These are phyloP conservation scores for Amblyraja radiata DNA, from an alignment of 2,797 vertebrate genomes.

Conservation along the genomic window DNA sequence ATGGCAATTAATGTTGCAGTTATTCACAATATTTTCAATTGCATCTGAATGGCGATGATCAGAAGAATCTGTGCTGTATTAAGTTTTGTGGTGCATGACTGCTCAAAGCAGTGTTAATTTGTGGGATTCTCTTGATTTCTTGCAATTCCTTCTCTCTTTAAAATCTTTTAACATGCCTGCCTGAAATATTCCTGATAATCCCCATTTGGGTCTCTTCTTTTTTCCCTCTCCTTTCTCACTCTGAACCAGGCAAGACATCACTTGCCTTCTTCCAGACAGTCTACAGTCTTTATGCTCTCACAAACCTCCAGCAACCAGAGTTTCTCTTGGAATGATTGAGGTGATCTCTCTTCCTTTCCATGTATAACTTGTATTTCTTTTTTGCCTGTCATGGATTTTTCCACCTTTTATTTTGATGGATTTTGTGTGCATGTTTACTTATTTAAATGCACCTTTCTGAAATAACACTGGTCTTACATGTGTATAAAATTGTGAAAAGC, in stretches of 20 bases:
- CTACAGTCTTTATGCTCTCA: constrained; percentile 99
- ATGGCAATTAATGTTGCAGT: neutral
- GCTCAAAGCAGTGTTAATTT: neutral
- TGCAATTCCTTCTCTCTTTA: neutral
- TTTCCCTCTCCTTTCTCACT: constrained; percentile 58
- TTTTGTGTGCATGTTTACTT: neutral
- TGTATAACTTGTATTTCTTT: neutral
- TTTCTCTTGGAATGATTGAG: constrained; percentile 99
- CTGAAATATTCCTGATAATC: neutral
- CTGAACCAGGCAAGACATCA: constrained; percentile 82
- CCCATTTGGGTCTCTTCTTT: constrained; percentile 45
- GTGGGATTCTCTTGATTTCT: neutral
- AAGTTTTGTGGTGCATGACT: neutral
- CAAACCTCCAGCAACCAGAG: constrained; percentile 98
- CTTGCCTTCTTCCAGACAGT: constrained; percentile 97
- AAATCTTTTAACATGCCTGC: constrained; percentile 7
- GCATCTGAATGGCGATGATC: neutral
- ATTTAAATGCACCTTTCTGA: neutral
- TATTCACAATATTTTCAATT: neutral
- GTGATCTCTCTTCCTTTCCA: constrained; percentile 63
- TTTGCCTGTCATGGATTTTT: constrained; percentile 36
- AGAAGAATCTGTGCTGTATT: neutral
- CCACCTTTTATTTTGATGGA: neutral
- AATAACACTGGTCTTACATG: neutral
- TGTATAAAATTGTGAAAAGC: neutral